phyloP scores from a whole-genome alignment of 1,140 invertebrate species.

The Monomorium pharaonis region DNA sequence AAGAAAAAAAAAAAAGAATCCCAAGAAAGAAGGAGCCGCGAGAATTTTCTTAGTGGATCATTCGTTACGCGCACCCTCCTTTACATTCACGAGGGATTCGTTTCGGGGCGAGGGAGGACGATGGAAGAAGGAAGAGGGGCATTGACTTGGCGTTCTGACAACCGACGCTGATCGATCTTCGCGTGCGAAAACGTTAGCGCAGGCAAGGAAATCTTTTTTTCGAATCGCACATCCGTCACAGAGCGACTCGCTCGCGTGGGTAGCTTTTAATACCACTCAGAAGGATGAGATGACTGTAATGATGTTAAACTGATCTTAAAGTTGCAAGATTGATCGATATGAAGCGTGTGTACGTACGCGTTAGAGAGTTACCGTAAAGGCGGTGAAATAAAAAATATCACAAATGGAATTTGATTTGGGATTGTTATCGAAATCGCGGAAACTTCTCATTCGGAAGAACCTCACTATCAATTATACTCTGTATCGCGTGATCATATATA shows the following conservation, averaged over 20 bases:
- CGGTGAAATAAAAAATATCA: not conserved
- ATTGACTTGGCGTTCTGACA: conserved; percentile 43
- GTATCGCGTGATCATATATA: not conserved
- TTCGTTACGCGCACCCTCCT: conserved; percentile 41
- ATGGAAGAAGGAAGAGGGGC: not conserved
- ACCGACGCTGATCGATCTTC: conserved; percentile 59
- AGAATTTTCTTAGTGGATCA: conserved; percentile 57
- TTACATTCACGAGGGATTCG: conserved; percentile 56
- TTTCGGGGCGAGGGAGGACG: not conserved
- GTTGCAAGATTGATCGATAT: conserved; percentile 1
- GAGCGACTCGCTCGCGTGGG: not conserved
- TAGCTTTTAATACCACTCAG: conserved; percentile 41
- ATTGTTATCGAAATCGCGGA: not conserved
- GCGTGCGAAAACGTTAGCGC: conserved; percentile 19
- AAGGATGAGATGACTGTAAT: conserved; percentile 22
- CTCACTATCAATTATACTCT: not conserved
- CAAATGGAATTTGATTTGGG: not conserved
- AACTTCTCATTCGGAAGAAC: not conserved
- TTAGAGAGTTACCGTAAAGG: not conserved
- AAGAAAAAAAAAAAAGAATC: conserved; percentile 42
- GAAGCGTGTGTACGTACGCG: not conserved
- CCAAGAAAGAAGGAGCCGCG: conserved; percentile 8
- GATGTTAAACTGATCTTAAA: conserved; percentile 12
- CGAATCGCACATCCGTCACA: conserved; percentile 48
- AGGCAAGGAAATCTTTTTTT: conserved; percentile 47